These are phyloP conservation scores for Thalassaphorura encarpata DNA, from an alignment of 1,140 invertebrate genomes.

Conservation along the genomic window DNA sequence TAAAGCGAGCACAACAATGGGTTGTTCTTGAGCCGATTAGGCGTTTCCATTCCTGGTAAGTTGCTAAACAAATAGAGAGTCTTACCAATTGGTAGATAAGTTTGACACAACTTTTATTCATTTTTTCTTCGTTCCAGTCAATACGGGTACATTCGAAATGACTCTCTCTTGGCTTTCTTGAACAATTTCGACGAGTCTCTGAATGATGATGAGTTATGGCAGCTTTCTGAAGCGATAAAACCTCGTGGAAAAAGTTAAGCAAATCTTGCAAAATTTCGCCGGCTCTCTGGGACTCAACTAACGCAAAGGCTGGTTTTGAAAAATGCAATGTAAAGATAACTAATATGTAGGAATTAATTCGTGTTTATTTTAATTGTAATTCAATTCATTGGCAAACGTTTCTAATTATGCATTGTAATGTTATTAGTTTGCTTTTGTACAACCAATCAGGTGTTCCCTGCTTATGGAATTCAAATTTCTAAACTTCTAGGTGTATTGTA, in stretches of 20 bases:
- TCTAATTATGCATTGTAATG: too few species aligned
- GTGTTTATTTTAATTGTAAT: not conserved
- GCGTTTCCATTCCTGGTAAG: constrained; percentile 77
- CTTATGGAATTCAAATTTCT: not conserved
- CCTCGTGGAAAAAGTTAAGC: constrained; percentile 52
- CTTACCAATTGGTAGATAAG: not conserved
- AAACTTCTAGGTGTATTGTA: not conserved
- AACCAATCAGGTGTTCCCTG: not conserved
- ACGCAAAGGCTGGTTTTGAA: not conserved
- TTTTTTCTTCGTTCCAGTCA: constrained; percentile 44
- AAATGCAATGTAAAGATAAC: not conserved
- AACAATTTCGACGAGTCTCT: constrained; percentile 93
- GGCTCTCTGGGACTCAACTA: not conserved
- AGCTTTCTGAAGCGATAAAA: constrained; percentile 91
- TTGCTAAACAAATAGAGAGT: constrained; percentile 3
- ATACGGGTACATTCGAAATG: constrained; percentile 81
- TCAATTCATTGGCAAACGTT: not conserved
- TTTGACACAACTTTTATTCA: constrained; percentile 12
- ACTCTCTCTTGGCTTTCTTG: constrained; percentile 88
- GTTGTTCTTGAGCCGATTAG: constrained; percentile 97
- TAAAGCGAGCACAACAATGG: constrained; percentile 96
- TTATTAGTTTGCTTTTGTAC: not conserved
- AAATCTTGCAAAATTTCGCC: not conserved
- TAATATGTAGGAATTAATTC: not conserved
- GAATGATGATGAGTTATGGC: constrained; percentile 95